These are phyloP conservation scores for Solenodon paradoxus DNA, from an alignment of 2,113 vertebrate genomes.

Conservation along the genomic window DNA sequence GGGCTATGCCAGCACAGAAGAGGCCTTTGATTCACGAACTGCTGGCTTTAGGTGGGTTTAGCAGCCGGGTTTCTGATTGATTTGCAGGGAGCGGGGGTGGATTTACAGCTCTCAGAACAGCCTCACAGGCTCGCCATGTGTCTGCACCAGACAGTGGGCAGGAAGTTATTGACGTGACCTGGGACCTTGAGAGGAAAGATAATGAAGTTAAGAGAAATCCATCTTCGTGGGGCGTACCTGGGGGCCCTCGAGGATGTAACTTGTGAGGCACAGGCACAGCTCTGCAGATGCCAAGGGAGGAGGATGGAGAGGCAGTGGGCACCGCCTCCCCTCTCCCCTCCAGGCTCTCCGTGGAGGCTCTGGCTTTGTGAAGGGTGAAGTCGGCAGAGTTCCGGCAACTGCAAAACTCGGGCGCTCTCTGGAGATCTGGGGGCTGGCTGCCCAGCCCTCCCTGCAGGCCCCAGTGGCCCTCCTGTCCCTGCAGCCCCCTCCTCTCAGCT, in stretches of 20 bases:
- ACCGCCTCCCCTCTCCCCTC: not conserved
- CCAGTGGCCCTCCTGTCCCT: not conserved
- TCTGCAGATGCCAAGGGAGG: not conserved
- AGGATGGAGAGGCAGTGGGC: not conserved
- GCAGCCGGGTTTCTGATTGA: constrained; percentile 4
- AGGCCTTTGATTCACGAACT: not conserved
- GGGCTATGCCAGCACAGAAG: not conserved
- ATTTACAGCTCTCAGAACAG: not conserved
- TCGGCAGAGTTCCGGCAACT: not conserved
- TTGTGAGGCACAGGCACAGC: not conserved
- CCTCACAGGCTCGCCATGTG: rapidly evolving
- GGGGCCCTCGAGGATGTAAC: not conserved
- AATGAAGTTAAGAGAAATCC: constrained; percentile 28
- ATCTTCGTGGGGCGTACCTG: not conserved
- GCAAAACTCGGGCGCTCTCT: rapidly evolving
- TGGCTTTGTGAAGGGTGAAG: not conserved
- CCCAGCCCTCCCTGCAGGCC: not conserved
- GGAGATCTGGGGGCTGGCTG: not conserved
- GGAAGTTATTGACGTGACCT: constrained; percentile 24
- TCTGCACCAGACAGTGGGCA: not conserved
- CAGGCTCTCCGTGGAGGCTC: rapidly evolving
- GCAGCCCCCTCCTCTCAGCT: not conserved
- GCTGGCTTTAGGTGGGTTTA: not conserved
- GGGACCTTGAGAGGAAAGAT: not conserved
- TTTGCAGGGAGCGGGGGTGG: not conserved